phyloP scores from a whole-genome alignment of 2,797 vertebrate genomes.

The Oreonectes daqikongensis region DNA sequence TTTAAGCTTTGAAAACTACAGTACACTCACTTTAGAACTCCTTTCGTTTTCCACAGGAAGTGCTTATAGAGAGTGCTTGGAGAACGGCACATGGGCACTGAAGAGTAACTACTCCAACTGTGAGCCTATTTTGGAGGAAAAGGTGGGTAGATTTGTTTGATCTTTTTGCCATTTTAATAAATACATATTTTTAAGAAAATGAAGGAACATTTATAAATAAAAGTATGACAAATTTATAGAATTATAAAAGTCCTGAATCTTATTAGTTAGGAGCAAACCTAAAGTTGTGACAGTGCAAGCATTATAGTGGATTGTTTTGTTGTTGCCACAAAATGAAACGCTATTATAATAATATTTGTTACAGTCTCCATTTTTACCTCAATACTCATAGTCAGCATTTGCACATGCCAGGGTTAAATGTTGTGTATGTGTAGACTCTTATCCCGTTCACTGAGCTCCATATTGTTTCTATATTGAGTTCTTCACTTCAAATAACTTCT shows the following conservation, averaged over 20 bases:
- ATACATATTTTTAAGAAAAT: neutral
- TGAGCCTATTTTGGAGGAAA: constrained; percentile 92
- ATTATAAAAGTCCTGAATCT: neutral
- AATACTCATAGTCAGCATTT: neutral
- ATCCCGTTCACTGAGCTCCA: neutral
- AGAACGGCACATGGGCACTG: constrained; percentile 95
- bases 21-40: neutral
- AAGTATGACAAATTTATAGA: neutral
- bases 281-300: neutral
- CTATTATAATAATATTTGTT: neutral
- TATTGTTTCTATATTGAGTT: neutral
- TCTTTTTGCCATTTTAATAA: neutral
- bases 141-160: constrained; percentile 76
- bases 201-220: neutral
- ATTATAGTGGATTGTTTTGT: neutral
- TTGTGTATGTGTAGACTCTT: neutral
- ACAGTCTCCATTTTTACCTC: neutral
- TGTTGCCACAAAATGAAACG: neutral
- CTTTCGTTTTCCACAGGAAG: constrained; percentile 76
- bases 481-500: neutral
- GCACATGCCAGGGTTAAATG: neutral
- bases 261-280: neutral
- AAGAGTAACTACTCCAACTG: constrained; percentile 97
- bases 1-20: neutral
- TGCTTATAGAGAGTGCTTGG: constrained; percentile 92